A percentile compares a stretch with the other conserved stretches of the same genome.
These are phyloP conservation scores for Homalodisca vitripennis DNA, from an alignment of 1,140 invertebrate genomes.

Conservation along the genomic window DNA sequence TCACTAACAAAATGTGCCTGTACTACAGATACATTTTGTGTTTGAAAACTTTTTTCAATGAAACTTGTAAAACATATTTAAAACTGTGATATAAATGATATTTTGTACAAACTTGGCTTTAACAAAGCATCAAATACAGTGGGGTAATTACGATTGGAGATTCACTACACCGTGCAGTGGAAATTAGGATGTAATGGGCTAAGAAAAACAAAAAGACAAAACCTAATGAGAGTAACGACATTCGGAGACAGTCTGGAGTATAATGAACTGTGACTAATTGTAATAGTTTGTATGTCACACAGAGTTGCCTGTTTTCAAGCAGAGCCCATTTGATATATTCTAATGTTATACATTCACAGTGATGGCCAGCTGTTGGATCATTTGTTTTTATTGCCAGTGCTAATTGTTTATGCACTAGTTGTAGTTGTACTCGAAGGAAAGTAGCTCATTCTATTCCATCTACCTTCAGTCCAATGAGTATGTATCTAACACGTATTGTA, in stretches of 20 bases:
- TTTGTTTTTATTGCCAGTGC: constrained; percentile 19
- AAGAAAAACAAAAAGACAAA: background rate
- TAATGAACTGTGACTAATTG: constrained; percentile 21
- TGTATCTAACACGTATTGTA: no score
- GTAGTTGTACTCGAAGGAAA: background rate
- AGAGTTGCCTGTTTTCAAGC: background rate
- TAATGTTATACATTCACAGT: constrained; percentile 19
- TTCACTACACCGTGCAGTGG: background rate
- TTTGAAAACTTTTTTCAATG: no score
- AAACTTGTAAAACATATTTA: no score
- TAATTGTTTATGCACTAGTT: constrained; percentile 24
- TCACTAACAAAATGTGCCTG: no score
- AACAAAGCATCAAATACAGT: no score
- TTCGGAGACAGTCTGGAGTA: background rate
- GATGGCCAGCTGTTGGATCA: background rate
- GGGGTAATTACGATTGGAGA: no score
- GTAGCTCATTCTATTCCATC: no score
- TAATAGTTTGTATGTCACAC: constrained; percentile 18
- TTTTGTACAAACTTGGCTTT: no score
- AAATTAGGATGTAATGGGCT: background rate
- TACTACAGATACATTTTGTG: no score
- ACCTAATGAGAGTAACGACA: background rate
- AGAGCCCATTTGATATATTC: constrained; percentile 20
- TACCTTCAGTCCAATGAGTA: no score
- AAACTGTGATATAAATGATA: no score